These are phyloP conservation scores for Tetrapedia diversipes DNA, from an alignment of 2,888 invertebrate species.

Conservation along the genomic window DNA sequence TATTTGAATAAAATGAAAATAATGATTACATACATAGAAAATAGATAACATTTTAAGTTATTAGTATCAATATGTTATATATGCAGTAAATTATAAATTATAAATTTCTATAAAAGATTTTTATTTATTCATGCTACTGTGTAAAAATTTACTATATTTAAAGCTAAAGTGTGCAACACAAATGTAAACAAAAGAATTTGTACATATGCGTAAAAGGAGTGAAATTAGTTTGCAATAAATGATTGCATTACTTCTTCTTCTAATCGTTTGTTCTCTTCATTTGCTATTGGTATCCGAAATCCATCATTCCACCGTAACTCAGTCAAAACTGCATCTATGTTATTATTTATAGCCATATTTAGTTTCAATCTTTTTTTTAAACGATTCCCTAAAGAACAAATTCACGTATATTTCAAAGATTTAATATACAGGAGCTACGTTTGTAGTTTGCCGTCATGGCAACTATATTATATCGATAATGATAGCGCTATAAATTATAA, in stretches of 20 bases:
- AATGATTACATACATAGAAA: neutral
- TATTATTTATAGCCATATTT: slow-evolving; percentile 80
- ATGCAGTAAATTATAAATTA: neutral
- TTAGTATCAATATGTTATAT: too few species aligned
- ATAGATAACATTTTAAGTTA: neutral
- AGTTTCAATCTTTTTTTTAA: slow-evolving; percentile 4
- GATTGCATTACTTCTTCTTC: slow-evolving; percentile 83
- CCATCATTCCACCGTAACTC: slow-evolving; percentile 91
- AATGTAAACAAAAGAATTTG: slow-evolving; percentile 12
- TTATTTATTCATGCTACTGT: neutral
- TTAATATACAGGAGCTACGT: slow-evolving; percentile 13
- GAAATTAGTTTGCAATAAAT: slow-evolving; percentile 16
- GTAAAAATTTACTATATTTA: neutral
- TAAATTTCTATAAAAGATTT: neutral
- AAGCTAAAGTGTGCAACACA: slow-evolving; percentile 1
- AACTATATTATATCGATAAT: slow-evolving; percentile 40
- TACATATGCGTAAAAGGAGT: neutral
- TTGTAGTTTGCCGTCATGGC: slow-evolving; percentile 55
- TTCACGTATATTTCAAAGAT: neutral
- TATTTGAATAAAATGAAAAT: neutral
- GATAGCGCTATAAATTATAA: neutral
- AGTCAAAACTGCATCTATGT: slow-evolving; percentile 87
- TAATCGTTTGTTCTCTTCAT: slow-evolving; percentile 87
- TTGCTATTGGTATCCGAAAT: slow-evolving; percentile 91
- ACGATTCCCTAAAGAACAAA: slow-evolving; percentile 17